Percentiles rank a stretch among this genome's conserved stretches.
Conservation (phyloP, 1,140 invertebrate genomes). For the Drosophila hydei region DNA sequence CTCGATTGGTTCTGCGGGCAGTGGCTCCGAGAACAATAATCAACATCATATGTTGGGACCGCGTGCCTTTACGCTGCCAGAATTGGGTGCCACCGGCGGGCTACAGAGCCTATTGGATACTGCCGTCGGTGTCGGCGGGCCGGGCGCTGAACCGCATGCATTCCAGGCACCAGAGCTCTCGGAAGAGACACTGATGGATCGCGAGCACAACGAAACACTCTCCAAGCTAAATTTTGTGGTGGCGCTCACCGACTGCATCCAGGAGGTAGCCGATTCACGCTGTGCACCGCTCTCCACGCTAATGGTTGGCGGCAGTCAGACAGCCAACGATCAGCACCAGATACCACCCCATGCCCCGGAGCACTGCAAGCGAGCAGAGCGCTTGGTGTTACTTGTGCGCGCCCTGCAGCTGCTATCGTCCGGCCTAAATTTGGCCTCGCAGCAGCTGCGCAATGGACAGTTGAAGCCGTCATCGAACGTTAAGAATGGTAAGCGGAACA, state of each 20-base stretch:
- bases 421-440: conserved; percentile 94
- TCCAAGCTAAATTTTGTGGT: conserved; percentile 97
- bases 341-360: conserved; percentile 85
- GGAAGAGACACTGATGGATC: conserved; percentile 97
- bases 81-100: conserved; percentile 88
- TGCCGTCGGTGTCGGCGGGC: conserved; percentile 85
- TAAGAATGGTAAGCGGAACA: conserved; percentile 88
- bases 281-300: conserved; percentile 89
- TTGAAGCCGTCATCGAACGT: conserved; percentile 96
- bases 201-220: conserved; percentile 96
- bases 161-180: conserved; percentile 96
- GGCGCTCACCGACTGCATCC: conserved; percentile 94
- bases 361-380: conserved; percentile 90
- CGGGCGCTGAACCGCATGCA: conserved; percentile 87
- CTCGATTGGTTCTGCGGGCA: conserved; percentile 84
- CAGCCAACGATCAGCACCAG: conserved; percentile 54
- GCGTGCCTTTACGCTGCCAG: conserved; percentile 90
- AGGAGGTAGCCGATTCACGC: conserved; percentile 92
- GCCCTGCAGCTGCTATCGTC: conserved; percentile 96
- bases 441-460: conserved; percentile 92
- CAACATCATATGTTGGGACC: conserved; percentile 88
- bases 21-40: conserved; percentile 79
- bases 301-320: conserved; percentile 81
- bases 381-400: conserved; percentile 94
- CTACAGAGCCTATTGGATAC: conserved; percentile 86